Conservation (phyloP, 2,113 vertebrate genomes). For the Carassius gibelio region DNA sequence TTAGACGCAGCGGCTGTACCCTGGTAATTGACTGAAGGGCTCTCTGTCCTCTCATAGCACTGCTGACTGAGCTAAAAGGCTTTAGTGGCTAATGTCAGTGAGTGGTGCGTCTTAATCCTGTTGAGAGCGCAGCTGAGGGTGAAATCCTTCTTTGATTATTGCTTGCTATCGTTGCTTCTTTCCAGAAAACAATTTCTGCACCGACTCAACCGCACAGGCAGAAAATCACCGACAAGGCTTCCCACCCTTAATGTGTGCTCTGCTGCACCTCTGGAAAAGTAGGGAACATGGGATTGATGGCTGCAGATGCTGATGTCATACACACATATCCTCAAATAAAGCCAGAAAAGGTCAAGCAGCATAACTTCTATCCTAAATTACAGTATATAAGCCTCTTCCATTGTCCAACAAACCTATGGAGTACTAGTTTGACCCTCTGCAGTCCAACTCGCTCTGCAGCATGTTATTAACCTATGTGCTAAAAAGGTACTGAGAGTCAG, state of each 20-base stretch:
- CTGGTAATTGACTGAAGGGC: constrained; percentile 26
- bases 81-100: constrained; percentile 69
- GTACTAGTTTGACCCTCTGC: not conserved
- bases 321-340: not conserved
- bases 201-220: constrained; percentile 37
- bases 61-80: constrained; percentile 52
- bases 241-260: not conserved
- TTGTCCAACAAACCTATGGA: not conserved
- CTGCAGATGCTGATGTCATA: not conserved
- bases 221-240: constrained; percentile 10
- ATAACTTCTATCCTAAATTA: not conserved
- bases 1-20: constrained; percentile 5
- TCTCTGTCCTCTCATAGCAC: constrained; percentile 7
- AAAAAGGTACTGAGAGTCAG: not conserved
- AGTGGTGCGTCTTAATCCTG: constrained; percentile 74
- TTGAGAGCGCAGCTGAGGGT: constrained; percentile 67
- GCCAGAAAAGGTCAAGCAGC: not conserved
- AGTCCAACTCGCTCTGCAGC: not conserved
- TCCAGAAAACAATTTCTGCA: constrained; percentile 53
- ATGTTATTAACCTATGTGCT: not conserved
- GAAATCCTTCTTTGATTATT: constrained; percentile 68
- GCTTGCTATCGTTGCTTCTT: constrained; percentile 57
- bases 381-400: not conserved
- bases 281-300: not conserved
- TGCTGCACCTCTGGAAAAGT: not conserved